phyloP scores from a whole-genome alignment of 1,140 invertebrate species.

The Cydia strobilella region DNA sequence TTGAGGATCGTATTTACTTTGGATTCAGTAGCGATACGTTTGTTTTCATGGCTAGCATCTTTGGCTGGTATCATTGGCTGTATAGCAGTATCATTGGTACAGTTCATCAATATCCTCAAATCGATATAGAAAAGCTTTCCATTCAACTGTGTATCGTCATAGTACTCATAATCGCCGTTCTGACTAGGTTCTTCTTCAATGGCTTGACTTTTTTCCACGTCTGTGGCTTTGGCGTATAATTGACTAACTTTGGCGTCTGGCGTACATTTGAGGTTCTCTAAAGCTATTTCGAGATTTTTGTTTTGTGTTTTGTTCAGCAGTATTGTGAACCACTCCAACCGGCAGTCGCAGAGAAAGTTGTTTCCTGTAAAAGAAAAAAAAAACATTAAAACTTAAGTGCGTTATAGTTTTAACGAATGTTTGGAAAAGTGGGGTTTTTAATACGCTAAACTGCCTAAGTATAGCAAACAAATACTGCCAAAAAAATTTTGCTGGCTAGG shows the following conservation, averaged over 20 bases:
- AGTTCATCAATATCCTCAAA: slow-evolving; percentile 64
- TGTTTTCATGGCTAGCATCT: slow-evolving; percentile 36
- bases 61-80: neutral
- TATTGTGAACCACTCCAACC: slow-evolving; percentile 63
- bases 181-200: slow-evolving; percentile 45
- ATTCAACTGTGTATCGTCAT: slow-evolving; percentile 67
- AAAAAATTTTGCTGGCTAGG: no score
- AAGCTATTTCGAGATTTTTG: slow-evolving; percentile 50
- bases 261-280: slow-evolving; percentile 69
- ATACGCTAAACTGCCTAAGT: no score
- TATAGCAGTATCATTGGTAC: slow-evolving; percentile 38
- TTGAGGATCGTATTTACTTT: slow-evolving; percentile 7
- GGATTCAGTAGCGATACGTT: slow-evolving; percentile 9
- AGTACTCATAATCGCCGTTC: slow-evolving; percentile 66
- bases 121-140: slow-evolving; percentile 71
- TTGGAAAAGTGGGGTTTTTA: neutral
- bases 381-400: slow-evolving; percentile 26
- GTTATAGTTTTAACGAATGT: slow-evolving; percentile 23
- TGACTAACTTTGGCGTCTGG: slow-evolving; percentile 58
- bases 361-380: slow-evolving; percentile 56
- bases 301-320: slow-evolving; percentile 65
- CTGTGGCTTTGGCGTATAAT: slow-evolving; percentile 54
- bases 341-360: slow-evolving; percentile 67
- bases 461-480: no score
- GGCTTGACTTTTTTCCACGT: slow-evolving; percentile 52